Evolutionary conservation across 2,797 vertebrate genomes (phyloP).

Genomic region (Denticeps clupeoides): DNA sequence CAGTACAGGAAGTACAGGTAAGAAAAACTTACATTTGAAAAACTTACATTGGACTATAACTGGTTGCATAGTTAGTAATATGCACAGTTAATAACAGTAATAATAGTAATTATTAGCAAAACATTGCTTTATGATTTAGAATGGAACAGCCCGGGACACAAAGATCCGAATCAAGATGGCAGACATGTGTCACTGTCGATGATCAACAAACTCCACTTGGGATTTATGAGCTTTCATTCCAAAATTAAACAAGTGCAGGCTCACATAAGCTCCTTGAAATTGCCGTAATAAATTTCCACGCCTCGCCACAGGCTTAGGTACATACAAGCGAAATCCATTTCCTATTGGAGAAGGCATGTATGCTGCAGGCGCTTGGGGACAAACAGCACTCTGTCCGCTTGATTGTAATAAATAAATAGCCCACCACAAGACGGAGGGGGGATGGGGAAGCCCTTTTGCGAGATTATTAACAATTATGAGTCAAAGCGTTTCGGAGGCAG

Average conservation of each 20-base stretch:
- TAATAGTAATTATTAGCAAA: too few relatives aligned
- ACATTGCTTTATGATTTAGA: too few relatives aligned
- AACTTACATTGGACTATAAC: too few relatives aligned
- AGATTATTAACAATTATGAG: conserved; percentile 35
- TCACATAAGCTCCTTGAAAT: conserved; percentile 47
- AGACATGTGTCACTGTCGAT: too few relatives aligned
- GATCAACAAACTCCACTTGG: too few relatives aligned
- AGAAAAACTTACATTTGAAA: too few relatives aligned
- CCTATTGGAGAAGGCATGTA: conserved; percentile 26
- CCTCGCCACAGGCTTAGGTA: conserved; percentile 32
- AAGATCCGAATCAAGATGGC: too few relatives aligned
- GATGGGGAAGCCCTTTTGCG: conserved; percentile 36
- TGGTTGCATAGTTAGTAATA: too few relatives aligned
- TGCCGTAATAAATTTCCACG: conserved; percentile 45
- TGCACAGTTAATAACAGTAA: too few relatives aligned
- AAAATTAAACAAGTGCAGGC: conserved; percentile 47
- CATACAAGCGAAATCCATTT: conserved; percentile 24
- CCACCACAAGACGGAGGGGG: conserved; percentile 27
- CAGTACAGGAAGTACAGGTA: too few relatives aligned
- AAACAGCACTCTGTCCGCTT: conserved; percentile 46
- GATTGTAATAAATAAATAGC: conserved; percentile 60
- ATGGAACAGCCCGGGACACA: too few relatives aligned
- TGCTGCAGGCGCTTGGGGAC: conserved; percentile 29
- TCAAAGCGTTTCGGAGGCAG: conserved; percentile 35
- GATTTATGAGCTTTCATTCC: conserved; percentile 51